A percentile compares a stretch with the other conserved stretches of the same genome.
These are phyloP conservation scores for Meghimatium bilineatum DNA, from an alignment of 2,888 invertebrate genomes.

Conservation along the genomic window DNA sequence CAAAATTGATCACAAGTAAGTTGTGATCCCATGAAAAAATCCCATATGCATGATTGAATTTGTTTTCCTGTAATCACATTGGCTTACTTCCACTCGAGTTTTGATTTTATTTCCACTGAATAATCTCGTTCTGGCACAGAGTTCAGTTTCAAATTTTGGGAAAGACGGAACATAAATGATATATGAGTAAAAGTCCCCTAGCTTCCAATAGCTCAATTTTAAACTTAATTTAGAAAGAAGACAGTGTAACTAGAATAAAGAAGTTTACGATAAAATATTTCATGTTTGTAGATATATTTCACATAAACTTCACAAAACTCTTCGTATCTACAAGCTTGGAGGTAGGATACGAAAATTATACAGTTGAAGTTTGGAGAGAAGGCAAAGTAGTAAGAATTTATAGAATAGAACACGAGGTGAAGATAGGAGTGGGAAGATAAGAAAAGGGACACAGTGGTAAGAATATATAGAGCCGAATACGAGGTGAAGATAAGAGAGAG, in stretches of 20 bases:
- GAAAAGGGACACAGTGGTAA: not conserved
- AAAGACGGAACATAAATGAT: not conserved
- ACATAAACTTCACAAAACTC: too few species aligned
- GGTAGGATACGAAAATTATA: too few species aligned
- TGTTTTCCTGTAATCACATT: conserved; percentile 38
- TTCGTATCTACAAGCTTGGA: too few species aligned
- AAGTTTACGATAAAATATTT: not conserved
- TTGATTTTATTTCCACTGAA: conserved; percentile 20
- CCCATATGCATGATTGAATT: not conserved
- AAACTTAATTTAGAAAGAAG: not conserved
- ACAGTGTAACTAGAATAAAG: too few species aligned
- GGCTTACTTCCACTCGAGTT: conserved; percentile 34
- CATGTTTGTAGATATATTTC: not conserved
- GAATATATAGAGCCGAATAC: not conserved
- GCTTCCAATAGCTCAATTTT: not conserved
- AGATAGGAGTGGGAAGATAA: not conserved
- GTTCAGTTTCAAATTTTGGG: not conserved
- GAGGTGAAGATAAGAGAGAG: too few species aligned
- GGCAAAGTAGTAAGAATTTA: not conserved
- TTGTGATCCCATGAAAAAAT: conserved; percentile 24
- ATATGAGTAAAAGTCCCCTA: not conserved
- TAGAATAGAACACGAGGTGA: not conserved
- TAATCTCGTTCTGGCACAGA: conserved; percentile 5
- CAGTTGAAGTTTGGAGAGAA: too few species aligned
- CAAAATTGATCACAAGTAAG: conserved; percentile 34